Base-by-base conservation (phyloP, 2,797 vertebrate species). In the Perodicticus potto region DNA sequence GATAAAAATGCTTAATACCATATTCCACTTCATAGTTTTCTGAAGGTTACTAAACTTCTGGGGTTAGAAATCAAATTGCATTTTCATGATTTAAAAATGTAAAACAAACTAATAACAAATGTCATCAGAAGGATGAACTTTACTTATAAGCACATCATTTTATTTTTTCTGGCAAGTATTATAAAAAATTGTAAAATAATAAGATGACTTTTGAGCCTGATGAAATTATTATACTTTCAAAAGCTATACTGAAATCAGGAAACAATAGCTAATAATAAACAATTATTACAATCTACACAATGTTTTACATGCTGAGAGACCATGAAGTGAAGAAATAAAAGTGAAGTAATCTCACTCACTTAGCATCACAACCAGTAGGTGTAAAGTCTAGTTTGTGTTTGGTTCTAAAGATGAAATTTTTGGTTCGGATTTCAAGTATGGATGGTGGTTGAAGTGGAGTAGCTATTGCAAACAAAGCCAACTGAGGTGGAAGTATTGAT, bases 301-400 rank as follows among this genome's bases (percentile, higher is more conserved):
- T 29, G 2, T 55, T 59, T 65, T 61, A 86, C n/a, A 63, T 40
- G 7, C 78, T 90, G 34, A 23, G 5, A 77, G 14, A 95, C 45
- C 10, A 10, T 53, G 49, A 53, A 53, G 49, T 73, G n/a, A 65
- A 72, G 40, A 86, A 76, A 61, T 76, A 69, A 83, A 90, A 78
- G n/a, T 29, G 13, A 69, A 74, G 23, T 85, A n/a, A 16, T 63
- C 37, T 84, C 29, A 98, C 99, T 94, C 98, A 99, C 99, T 99
- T 99, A 97, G 99, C 98, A 97, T 99, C 99, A 89, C 99, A 99
- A 59, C 98, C 99, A 49, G 86, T 99, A 49, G 99, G 99, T 0
- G 99, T 99, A 94, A 99, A 99, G 97, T 99, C 99, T 94, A 99
- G 97, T 91, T 99, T 99, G 98, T 99, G 99, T 97, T 99, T 99